Percentiles rank a stretch among this genome's conserved stretches.
Conservation (phyloP, 2,113 vertebrate genomes). For the Pedionomus torquatus region DNA sequence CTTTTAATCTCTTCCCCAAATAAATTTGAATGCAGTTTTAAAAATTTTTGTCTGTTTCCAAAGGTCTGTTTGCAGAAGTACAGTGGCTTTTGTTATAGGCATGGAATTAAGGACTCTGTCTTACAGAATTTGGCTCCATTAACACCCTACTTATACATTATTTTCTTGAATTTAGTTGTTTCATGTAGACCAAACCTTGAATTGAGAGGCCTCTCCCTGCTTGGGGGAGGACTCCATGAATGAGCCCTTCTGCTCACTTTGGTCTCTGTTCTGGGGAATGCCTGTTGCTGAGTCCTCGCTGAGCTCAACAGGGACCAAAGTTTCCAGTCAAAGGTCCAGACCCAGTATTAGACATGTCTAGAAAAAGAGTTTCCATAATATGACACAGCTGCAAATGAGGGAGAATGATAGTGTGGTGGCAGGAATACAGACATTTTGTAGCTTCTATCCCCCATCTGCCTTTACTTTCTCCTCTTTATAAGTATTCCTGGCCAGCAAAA, state of each 20-base stretch:
- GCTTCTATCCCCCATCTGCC: background rate
- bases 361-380: background rate
- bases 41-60: background rate
- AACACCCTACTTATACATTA: background rate
- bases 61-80: background rate
- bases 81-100: background rate
- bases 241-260: background rate
- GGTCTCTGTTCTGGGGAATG: background rate
- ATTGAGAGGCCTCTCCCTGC: background rate
- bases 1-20: background rate
- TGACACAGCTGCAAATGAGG: background rate
- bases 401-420: background rate
- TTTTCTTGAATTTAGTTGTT: background rate
- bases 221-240: background rate
- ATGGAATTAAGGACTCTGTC: background rate
- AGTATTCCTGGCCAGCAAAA: background rate
- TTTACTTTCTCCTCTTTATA: background rate
- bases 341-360: background rate
- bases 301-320: background rate
- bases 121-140: background rate
- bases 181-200: background rate
- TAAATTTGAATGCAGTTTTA: background rate
- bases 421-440: background rate
- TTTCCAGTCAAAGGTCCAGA: background rate
- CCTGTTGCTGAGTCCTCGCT: background rate